phyloP scores from a whole-genome alignment of 2,113 vertebrate species.

The Myodes glareolus region DNA sequence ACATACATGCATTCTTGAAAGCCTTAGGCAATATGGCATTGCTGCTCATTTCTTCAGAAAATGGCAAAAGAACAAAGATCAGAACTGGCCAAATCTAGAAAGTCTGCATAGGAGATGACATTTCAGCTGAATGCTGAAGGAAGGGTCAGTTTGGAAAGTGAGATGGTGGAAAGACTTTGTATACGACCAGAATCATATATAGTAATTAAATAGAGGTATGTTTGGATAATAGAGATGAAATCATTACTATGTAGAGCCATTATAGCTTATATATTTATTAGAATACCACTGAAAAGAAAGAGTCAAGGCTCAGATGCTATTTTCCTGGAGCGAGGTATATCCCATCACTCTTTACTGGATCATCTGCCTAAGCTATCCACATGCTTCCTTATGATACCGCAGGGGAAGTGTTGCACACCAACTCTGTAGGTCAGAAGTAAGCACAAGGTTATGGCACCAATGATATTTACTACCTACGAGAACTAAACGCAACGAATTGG shows the following conservation, averaged over 20 bases:
- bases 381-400: not conserved
- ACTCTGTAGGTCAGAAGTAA: not conserved
- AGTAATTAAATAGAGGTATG: not conserved
- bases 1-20: not conserved
- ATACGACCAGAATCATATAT: not conserved
- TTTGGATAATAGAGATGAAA: not conserved
- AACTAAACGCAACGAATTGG: not conserved
- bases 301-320: not conserved
- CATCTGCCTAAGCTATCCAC: not conserved
- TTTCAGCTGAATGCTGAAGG: not conserved
- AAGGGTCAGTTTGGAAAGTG: not conserved
- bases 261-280: not conserved
- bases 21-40: not conserved
- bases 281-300: not conserved
- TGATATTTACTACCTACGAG: not conserved
- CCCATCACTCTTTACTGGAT: not conserved
- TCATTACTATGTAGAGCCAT: not conserved
- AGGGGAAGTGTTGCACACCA: not conserved
- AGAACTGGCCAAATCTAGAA: not conserved
- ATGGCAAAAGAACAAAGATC: not conserved
- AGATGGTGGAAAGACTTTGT: not conserved
- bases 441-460: not conserved
- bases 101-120: not conserved
- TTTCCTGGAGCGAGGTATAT: not conserved
- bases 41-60: not conserved